These are phyloP conservation scores for Oophaga pumilio DNA, from an alignment of 2,113 vertebrate genomes.

Conservation along the genomic window DNA sequence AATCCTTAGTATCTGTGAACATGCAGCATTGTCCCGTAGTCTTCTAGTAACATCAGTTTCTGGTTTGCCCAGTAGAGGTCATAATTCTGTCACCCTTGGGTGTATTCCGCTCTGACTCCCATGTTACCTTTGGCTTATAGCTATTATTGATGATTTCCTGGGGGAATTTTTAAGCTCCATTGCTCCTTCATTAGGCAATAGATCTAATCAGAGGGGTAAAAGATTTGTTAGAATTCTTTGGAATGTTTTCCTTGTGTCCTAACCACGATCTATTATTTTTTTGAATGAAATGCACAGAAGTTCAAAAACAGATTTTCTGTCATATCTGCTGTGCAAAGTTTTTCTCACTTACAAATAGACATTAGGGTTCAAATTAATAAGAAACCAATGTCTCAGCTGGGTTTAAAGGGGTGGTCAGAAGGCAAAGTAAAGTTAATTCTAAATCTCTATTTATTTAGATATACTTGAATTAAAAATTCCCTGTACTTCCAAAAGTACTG, in stretches of 20 bases:
- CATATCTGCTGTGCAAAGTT: no score
- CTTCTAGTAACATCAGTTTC: background rate
- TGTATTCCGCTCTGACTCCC: background rate
- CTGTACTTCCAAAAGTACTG: no score
- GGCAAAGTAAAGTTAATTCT: no score
- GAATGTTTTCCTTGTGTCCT: background rate
- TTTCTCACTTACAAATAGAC: no score
- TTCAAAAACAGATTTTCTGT: no score
- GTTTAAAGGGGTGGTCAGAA: no score
- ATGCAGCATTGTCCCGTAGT: background rate
- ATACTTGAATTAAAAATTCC: no score
- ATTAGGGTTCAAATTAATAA: no score
- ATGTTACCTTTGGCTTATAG: background rate
- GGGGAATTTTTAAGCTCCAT: background rate
- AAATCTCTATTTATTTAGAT: no score
- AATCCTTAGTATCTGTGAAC: background rate
- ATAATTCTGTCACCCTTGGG: constrained; percentile 30
- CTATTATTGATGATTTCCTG: background rate
- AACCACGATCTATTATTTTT: no score
- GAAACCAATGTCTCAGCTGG: no score
- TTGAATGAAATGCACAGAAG: no score
- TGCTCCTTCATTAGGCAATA: background rate
- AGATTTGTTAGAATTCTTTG: background rate
- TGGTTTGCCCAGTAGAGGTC: constrained; percentile 31
- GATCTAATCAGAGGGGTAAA: background rate